A percentile compares a stretch with the other conserved stretches of the same genome.
phyloP scores from a whole-genome alignment of 2,113 vertebrate species.

The Hippocampus guttulatus region DNA sequence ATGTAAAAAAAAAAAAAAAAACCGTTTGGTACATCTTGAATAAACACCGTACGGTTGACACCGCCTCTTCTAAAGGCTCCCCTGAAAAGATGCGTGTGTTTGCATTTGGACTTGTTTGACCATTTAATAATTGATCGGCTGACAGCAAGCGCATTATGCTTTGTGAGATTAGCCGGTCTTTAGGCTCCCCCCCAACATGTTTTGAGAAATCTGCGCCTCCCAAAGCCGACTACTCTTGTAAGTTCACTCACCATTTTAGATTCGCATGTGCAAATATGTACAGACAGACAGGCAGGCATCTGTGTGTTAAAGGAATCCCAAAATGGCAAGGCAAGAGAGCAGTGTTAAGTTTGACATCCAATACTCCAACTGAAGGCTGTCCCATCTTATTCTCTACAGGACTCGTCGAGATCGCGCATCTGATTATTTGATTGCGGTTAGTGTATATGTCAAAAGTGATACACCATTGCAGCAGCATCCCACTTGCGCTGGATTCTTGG shows the following conservation, averaged over 20 bases:
- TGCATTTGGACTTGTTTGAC: conserved; percentile 1
- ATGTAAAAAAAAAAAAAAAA: no score
- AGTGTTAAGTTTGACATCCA: no score
- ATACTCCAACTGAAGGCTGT: no score
- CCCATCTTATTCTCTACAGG: no score
- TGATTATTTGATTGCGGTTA: no score
- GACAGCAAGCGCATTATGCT: conserved; percentile 10
- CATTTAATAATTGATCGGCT: background rate
- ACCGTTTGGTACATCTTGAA: background rate
- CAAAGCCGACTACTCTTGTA: background rate
- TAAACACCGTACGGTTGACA: background rate
- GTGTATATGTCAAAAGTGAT: background rate
- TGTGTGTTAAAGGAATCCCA: no score
- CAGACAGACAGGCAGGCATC: no score
- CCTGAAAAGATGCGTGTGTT: conserved; percentile 1
- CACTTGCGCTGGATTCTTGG: background rate
- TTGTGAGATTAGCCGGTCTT: conserved; percentile 17
- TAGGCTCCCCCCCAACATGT: conserved; percentile 1
- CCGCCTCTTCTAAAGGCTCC: no score
- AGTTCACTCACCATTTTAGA: background rate
- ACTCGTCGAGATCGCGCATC: no score
- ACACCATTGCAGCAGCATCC: background rate
- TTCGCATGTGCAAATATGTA: no score
- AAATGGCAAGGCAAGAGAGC: no score
- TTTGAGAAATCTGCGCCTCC: conserved; percentile 14